A percentile compares a stretch with the other conserved stretches of the same genome.
Evolutionary conservation across 2,113 vertebrate species (phyloP).

Genomic region (Cyphomyrus plagiostoma): DNA sequence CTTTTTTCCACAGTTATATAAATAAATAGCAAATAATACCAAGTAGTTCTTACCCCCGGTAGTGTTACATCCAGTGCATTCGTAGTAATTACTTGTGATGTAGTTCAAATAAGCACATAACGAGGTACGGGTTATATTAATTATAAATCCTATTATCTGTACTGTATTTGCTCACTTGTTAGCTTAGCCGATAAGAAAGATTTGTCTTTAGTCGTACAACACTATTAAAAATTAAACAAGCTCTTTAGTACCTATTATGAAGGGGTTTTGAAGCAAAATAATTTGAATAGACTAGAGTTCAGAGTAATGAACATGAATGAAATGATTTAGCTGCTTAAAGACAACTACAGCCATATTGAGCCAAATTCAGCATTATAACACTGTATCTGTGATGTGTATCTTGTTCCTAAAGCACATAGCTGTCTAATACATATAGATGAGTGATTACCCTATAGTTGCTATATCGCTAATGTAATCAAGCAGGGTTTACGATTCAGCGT

Average conservation of each 20-base stretch:
- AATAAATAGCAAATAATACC: not conserved
- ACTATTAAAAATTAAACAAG: slow-evolving; percentile 29
- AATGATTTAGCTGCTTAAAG: not conserved
- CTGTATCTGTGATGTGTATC: not conserved
- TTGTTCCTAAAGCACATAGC: not conserved
- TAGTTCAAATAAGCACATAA: slow-evolving; percentile 26
- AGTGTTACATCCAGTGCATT: slow-evolving; percentile 17
- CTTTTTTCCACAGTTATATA: not conserved
- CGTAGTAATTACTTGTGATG: slow-evolving; percentile 18
- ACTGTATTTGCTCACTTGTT: slow-evolving; percentile 28
- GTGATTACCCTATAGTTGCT: not conserved
- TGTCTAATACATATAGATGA: not conserved
- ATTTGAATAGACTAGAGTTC: slow-evolving; percentile 16
- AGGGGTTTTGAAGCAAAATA: slow-evolving; percentile 19
- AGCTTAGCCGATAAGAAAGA: slow-evolving; percentile 33
- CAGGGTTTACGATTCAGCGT: not conserved
- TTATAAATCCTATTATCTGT: slow-evolving; percentile 31
- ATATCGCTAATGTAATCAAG: not conserved
- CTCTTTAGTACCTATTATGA: slow-evolving; percentile 17
- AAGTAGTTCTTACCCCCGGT: not conserved
- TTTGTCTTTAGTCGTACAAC: slow-evolving; percentile 30
- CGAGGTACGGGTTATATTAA: slow-evolving; percentile 28
- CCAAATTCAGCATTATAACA: not conserved
- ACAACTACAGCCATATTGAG: not conserved
- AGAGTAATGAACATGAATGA: slow-evolving; percentile 4